Evolutionary conservation across 1,140 invertebrate genomes (phyloP), one percentile per base, ranked within the genome.

Genomic region (Pseudoatta argentina): DNA sequence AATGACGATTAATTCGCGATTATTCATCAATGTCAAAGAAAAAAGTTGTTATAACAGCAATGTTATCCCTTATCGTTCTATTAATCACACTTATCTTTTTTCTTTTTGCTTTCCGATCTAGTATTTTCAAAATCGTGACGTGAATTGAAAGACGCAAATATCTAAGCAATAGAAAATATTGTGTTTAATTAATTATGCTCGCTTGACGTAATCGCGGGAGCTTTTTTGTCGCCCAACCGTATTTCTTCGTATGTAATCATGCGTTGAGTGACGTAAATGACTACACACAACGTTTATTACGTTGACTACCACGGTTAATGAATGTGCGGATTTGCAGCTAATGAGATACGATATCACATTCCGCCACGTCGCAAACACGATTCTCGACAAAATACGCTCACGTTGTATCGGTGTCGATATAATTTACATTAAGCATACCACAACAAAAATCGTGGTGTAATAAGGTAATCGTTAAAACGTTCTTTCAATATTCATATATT

Each of bases 61-160:
- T 48, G 30, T 16, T 71, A 71, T 81, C 6, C 14, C 63, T 69
- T n/a, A 12, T 21, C 30, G 7, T 44, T 34, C 64, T 81, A 81
- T 81, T 81, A 81, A 81, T 81, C 77, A 71, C 30, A 69, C 64
- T 81, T 71, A 71, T 71, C 64, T 81, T 69, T 81, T 81, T 67
- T 39, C 48, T 57, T 69, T 81, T 39, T 39, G n/a, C 53, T 81
- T 76, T 63, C 21, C 69, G 53, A 76, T 72, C 39, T 77, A 63
- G 16, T 39, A 77, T 75, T 27, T 24, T 76, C 55, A 21, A 83
- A 77, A 73, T 8, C n/a, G 55, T 24, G 12, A 34, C 34, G 71
- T 59, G 18, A 83, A 77, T 77, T 51, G 55, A 73, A 63, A 77
- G 39, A 63, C 27, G 39, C 66, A 30, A 27, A 10, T 12, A 14